Percentiles rank a stretch among this genome's conserved stretches.
Conservation (phyloP, 2,113 vertebrate genomes). For the Epinephelus lanceolatus region DNA sequence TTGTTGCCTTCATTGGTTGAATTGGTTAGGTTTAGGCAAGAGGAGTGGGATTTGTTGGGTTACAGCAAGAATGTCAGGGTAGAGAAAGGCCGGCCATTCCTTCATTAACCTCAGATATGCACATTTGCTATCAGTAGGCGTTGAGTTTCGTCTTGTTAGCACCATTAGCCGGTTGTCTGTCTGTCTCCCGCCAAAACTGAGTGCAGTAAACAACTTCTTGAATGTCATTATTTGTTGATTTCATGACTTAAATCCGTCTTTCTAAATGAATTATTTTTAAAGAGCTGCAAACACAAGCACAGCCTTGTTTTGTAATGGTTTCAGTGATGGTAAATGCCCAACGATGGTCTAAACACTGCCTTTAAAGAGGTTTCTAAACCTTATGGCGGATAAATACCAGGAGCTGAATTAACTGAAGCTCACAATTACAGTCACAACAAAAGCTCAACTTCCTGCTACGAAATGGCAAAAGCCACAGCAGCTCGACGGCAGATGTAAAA, state of each 20-base stretch:
- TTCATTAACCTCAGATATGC: no score
- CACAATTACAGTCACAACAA: neutral
- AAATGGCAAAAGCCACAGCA: constrained; percentile 31
- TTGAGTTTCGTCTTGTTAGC: no score
- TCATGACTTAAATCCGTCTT: neutral
- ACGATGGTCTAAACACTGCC: neutral
- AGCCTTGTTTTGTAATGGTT: neutral
- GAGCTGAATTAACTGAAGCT: constrained; percentile 18
- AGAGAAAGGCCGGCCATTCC: no score
- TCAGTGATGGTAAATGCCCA: neutral
- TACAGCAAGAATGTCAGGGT: no score
- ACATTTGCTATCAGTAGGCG: no score
- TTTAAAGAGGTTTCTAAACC: neutral
- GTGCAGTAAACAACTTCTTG: no score
- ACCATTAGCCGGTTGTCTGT: no score
- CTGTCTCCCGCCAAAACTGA: no score
- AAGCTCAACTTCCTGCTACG: neutral
- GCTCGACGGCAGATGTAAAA: constrained; percentile 31
- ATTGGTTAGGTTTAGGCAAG: no score
- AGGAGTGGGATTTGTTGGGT: no score
- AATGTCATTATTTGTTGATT: neutral
- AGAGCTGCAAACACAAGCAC: neutral
- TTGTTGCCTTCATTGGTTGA: no score
- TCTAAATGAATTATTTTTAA: neutral
- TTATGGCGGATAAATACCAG: neutral